Conservation (phyloP, 2,888 invertebrate genomes). For the Cephonodes hylas region DNA sequence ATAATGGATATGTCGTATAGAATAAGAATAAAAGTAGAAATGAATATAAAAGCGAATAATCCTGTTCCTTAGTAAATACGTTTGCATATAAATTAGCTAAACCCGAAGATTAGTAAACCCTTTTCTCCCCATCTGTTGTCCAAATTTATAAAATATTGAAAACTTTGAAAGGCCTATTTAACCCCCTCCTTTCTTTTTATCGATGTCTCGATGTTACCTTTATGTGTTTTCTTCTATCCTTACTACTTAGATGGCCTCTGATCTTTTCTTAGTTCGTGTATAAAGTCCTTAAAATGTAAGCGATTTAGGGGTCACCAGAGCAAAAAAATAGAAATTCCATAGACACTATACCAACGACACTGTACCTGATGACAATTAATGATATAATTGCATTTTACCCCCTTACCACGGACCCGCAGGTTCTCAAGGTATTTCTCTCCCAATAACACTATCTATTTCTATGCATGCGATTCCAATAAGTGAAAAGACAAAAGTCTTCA, state of each 20-base stretch:
- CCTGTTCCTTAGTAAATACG: neutral
- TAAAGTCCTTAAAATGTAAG: conserved; percentile 37
- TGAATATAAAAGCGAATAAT: neutral
- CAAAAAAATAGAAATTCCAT: conserved; percentile 47
- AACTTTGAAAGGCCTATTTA: conserved; percentile 47
- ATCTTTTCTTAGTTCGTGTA: conserved; percentile 58
- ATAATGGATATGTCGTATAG: too few species aligned
- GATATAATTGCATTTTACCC: conserved; percentile 77
- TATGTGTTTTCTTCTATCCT: conserved; percentile 63
- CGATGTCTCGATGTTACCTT: conserved; percentile 72
- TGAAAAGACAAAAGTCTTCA: conserved; percentile 40
- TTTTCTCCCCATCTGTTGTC: conserved; percentile 51
- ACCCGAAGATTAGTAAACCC: neutral
- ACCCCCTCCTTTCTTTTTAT: conserved; percentile 60
- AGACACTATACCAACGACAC: conserved; percentile 49
- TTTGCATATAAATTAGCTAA: neutral
- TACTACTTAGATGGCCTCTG: conserved; percentile 54
- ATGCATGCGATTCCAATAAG: conserved; percentile 64
- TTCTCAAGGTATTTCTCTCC: conserved; percentile 82
- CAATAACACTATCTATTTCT: conserved; percentile 75
- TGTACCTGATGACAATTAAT: conserved; percentile 76
- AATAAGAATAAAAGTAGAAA: neutral
- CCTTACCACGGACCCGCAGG: conserved; percentile 80
- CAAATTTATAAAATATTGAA: conserved; percentile 39
- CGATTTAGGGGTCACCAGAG: conserved; percentile 70